Conservation (phyloP, 2,888 invertebrate species). For the Orchestes rusci region DNA sequence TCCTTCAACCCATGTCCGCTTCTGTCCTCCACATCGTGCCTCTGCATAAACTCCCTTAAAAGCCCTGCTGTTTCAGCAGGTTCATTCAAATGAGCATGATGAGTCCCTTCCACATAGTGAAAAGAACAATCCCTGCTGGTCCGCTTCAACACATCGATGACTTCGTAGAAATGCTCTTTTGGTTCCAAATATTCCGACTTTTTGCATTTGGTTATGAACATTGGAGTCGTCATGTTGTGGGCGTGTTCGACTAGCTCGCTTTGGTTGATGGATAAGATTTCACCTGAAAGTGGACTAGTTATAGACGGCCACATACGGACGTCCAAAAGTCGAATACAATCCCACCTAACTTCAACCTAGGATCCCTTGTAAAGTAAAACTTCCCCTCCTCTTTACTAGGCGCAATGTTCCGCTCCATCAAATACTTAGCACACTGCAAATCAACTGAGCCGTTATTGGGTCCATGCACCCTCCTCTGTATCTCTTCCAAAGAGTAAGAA, state of each 20-base stretch:
- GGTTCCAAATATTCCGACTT: constrained; percentile 50
- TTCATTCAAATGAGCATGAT: constrained; percentile 69
- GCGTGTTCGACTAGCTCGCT: constrained; percentile 53
- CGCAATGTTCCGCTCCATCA: constrained; percentile 52
- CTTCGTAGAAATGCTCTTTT: constrained; percentile 51
- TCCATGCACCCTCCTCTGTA: constrained; percentile 50
- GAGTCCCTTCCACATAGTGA: constrained; percentile 58
- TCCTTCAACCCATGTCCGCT: constrained; percentile 11
- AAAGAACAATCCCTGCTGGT: constrained; percentile 52
- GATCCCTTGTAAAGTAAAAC: constrained; percentile 21
- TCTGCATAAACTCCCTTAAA: constrained; percentile 37
- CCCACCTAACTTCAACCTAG: constrained; percentile 12
- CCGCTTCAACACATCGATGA: constrained; percentile 49
- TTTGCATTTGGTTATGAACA: constrained; percentile 48
- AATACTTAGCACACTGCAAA: constrained; percentile 47
- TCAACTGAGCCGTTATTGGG: constrained; percentile 53
- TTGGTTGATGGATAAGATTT: constrained; percentile 39
- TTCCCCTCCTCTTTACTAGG: constrained; percentile 48
- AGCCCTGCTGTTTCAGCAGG: constrained; percentile 47
- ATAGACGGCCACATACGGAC: no score
- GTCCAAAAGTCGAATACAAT: no score
- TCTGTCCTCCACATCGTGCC: constrained; percentile 15
- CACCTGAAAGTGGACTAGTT: no score
- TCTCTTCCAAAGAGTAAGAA: constrained; percentile 54
- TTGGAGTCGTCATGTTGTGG: constrained; percentile 53